Evolutionary conservation across 2,888 invertebrate species (phyloP), one percentile per base, ranked within the genome.

Genomic region (Melieria crassipennis): DNA sequence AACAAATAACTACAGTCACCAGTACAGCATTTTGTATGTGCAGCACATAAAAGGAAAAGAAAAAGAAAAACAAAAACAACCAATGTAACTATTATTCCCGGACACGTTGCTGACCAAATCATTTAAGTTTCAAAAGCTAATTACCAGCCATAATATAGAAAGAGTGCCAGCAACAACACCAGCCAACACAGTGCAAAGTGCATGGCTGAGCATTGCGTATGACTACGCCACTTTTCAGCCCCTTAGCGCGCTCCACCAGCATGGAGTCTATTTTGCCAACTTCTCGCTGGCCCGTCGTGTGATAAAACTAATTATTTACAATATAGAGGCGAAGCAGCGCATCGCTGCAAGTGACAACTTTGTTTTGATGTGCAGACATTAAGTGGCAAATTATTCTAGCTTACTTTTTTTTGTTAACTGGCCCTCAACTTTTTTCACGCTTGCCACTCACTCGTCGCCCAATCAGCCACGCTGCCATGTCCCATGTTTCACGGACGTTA

Each of bases 251-350:
- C 57, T 16, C 4, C 13, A 57, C 16, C 10, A 57, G n/a, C 10
- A 57, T 57, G 13, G 11, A 57, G 16, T 30, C 30, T 30, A 1
- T 30, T 30, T 30, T 30, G 30, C 30, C 30, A 30, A 30, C 30
- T 3, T 30, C 30, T 30, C 30, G 30, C 42, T 60, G 10, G 57
- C 30, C 7, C 73, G 58, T 71, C 66, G 78, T 80, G 79, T 80
- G 80, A 81, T 81, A 83, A 82, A 83, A 83, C 83, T 83, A 83
- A 83, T 83, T 83, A 83, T 79, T 79, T 80, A 81, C 83, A 83
- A 81, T 81, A 50, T 43, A 42, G 43, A 68, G 55, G 56, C 69
- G 16, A 55, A 10, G 7, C 9, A 63, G 48, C 68, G 64, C 57
- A 47, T 7, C 58, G 58, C n/a, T 42, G 16, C 77, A 75, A 82